Evolutionary conservation across 2,888 invertebrate genomes (phyloP).

Genomic region (Campopleginae sp.): DNA sequence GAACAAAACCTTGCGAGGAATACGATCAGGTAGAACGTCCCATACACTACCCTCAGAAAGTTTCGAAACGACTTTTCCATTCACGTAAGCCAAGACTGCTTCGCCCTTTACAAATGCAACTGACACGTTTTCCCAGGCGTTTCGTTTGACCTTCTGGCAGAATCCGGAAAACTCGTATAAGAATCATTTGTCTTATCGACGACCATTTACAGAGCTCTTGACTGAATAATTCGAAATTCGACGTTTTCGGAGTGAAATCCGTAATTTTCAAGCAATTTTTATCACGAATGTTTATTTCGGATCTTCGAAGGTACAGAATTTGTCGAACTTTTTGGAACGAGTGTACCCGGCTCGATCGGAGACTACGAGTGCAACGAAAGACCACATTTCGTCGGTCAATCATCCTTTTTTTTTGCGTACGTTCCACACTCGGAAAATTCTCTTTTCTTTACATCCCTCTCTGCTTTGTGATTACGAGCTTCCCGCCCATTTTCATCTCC

Average conservation of each 20-base stretch:
- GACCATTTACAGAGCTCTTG: too few relatives aligned
- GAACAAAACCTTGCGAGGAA: conserved; percentile 44
- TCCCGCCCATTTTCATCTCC: not conserved
- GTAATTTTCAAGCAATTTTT: too few relatives aligned
- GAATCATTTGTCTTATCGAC: too few relatives aligned
- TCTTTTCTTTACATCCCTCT: not conserved
- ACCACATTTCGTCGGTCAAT: conserved; percentile 5
- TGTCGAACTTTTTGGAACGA: not conserved
- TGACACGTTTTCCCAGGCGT: too few relatives aligned
- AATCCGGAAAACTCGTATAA: too few relatives aligned
- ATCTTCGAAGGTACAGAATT: not conserved
- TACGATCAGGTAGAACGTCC: conserved; percentile 31
- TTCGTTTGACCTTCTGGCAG: too few relatives aligned
- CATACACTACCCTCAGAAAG: not conserved
- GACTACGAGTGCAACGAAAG: not conserved
- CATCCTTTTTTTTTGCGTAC: conserved; percentile 13
- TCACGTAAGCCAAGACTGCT: too few relatives aligned
- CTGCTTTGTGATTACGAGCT: not conserved
- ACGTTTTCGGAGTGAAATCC: too few relatives aligned
- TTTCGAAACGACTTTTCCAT: not conserved
- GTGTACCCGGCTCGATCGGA: not conserved
- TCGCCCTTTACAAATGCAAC: too few relatives aligned
- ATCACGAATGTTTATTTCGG: too few relatives aligned
- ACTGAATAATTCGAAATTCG: too few relatives aligned
- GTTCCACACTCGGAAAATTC: not conserved